phyloP scores from a whole-genome alignment of 2,888 invertebrate genomes.

The Athrips mouffetella region DNA sequence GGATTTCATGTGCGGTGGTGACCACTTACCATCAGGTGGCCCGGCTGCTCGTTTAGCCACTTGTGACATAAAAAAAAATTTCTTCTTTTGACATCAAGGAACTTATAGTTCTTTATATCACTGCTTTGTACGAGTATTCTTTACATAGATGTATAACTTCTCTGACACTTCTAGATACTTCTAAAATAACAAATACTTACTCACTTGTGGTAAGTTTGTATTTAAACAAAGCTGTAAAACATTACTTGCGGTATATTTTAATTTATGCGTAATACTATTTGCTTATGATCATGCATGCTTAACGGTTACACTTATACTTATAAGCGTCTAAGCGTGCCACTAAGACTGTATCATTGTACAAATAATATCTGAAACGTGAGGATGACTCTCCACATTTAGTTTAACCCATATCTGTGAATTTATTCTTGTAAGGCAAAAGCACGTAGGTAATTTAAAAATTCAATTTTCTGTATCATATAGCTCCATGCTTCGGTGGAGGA shows the following conservation, averaged over 20 bases:
- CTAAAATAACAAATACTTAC: no score
- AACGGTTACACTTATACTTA: background rate
- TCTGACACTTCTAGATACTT: no score
- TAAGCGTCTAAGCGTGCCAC: conserved; percentile 3
- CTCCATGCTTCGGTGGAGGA: conserved; percentile 4
- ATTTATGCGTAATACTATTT: conserved; percentile 16
- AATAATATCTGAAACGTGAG: conserved; percentile 1
- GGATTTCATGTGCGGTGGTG: no score
- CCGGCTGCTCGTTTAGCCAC: no score
- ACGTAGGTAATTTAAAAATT: conserved; percentile 14
- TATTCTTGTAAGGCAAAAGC: conserved; percentile 4
- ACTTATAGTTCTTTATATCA: no score
- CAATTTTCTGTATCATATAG: conserved; percentile 16
- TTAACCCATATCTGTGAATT: conserved; percentile 2
- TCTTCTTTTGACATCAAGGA: no score
- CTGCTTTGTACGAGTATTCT: no score
- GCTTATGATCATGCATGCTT: background rate
- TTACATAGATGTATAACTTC: no score
- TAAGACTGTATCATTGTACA: background rate
- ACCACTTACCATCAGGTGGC: no score
- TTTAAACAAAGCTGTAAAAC: background rate
- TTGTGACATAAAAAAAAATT: no score
- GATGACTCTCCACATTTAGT: conserved; percentile 2
- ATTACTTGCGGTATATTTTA: conserved; percentile 12
- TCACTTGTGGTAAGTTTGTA: no score